Percentiles rank a stretch among this genome's conserved stretches.
Evolutionary conservation across 2,888 invertebrate species (phyloP).

Genomic region (Metopia argyrocephala): DNA sequence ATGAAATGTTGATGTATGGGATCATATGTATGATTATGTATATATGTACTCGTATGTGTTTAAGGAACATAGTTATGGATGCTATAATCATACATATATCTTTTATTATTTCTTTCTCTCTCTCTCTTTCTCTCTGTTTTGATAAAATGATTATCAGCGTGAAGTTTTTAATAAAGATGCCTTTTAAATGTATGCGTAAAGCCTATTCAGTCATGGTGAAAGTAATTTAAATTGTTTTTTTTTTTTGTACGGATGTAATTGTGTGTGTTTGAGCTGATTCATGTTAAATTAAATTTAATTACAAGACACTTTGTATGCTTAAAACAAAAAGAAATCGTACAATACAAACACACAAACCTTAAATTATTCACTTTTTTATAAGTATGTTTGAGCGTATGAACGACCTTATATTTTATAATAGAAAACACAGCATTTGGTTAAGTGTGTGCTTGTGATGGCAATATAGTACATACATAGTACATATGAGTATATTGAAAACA

Average conservation of each 20-base stretch:
- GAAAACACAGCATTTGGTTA: background rate
- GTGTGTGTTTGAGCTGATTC: conserved; percentile 3
- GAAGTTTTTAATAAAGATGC: conserved; percentile 55
- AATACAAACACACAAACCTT: background rate
- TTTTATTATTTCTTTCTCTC: too few species aligned
- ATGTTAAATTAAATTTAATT: conserved; percentile 56
- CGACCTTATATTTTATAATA: too few species aligned
- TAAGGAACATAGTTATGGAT: too few species aligned
- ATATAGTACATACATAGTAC: background rate
- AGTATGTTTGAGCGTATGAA: too few species aligned
- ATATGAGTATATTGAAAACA: too few species aligned
- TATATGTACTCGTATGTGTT: too few species aligned
- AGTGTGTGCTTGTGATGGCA: background rate
- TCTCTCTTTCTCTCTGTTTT: too few species aligned
- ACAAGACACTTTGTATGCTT: conserved; percentile 4
- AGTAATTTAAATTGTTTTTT: too few species aligned
- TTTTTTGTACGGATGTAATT: background rate
- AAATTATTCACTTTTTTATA: too few species aligned
- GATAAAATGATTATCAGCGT: conserved; percentile 49
- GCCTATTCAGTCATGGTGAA: background rate
- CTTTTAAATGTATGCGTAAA: background rate
- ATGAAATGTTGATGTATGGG: too few species aligned
- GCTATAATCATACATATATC: too few species aligned
- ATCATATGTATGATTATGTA: too few species aligned
- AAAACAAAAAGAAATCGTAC: background rate